A percentile compares a stretch with the other conserved stretches of the same genome.
Conservation (phyloP, 2,888 invertebrate species). For the Hirtodrosophila alboralis region DNA sequence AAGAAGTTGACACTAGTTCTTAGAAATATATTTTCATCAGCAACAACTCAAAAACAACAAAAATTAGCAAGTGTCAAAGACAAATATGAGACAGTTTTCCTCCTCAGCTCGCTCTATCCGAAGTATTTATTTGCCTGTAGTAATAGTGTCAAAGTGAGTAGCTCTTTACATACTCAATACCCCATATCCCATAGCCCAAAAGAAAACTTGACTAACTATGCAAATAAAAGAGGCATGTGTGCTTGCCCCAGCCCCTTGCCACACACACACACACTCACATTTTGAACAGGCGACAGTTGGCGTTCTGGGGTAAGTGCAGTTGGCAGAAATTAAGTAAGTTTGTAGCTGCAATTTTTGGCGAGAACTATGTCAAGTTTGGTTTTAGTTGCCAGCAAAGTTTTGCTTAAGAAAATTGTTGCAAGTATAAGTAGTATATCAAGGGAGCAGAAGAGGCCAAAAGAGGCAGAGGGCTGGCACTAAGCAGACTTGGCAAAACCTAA, state of each 20-base stretch:
- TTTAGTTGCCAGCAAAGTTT: slow-evolving; percentile 77
- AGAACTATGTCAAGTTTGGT: slow-evolving; percentile 79
- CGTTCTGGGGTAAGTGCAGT: slow-evolving; percentile 69
- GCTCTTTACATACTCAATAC: slow-evolving; percentile 56
- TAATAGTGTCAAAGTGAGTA: slow-evolving; percentile 74
- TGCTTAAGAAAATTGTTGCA: slow-evolving; percentile 69
- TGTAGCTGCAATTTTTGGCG: slow-evolving; percentile 78
- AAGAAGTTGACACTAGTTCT: slow-evolving; percentile 65
- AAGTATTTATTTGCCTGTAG: slow-evolving; percentile 69
- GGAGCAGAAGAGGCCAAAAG: background rate
- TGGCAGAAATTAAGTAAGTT: slow-evolving; percentile 79
- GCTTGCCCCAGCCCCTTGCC: slow-evolving; percentile 3
- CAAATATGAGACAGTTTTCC: slow-evolving; percentile 52
- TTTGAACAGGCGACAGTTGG: slow-evolving; percentile 58
- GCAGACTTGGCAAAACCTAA: slow-evolving; percentile 54
- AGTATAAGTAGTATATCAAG: slow-evolving; percentile 75
- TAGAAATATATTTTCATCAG: slow-evolving; percentile 60
- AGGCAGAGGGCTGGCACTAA: slow-evolving; percentile 13
- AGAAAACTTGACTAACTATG: slow-evolving; percentile 74
- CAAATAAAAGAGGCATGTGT: slow-evolving; percentile 71
- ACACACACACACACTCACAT: slow-evolving; percentile 1
- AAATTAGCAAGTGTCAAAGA: slow-evolving; percentile 79
- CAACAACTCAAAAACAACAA: slow-evolving; percentile 51
- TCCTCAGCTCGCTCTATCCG: slow-evolving; percentile 13
- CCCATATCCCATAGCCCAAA: slow-evolving; percentile 15